These are phyloP conservation scores for Pterostichus madidus DNA, from an alignment of 2,888 invertebrate species.

Conservation along the genomic window DNA sequence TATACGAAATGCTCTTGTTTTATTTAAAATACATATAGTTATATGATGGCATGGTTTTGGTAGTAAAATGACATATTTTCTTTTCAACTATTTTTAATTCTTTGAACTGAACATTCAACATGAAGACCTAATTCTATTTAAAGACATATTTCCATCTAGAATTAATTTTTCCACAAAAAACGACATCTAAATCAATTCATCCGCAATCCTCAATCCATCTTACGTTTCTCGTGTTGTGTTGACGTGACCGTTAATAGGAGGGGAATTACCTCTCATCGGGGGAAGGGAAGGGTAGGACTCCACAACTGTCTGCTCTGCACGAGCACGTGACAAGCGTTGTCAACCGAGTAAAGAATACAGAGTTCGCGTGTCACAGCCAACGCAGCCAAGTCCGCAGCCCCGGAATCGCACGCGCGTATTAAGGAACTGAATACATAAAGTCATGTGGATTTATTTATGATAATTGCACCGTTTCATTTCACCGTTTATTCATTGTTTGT, in stretches of 20 bases:
- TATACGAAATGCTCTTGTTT: no score
- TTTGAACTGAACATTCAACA: no score
- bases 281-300: not conserved
- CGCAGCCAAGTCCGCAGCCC: not conserved
- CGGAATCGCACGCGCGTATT: constrained; percentile 10
- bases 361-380: constrained; percentile 23
- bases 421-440: constrained; percentile 40
- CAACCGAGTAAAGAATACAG: constrained; percentile 35
- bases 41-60: no score
- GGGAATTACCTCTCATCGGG: constrained; percentile 26
- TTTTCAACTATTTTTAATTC: no score
- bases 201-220: not conserved
- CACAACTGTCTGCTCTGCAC: no score
- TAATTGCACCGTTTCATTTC: constrained; percentile 42
- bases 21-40: no score
- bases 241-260: constrained; percentile 37
- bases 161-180: no score
- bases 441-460: constrained; percentile 54
- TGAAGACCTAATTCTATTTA: no score
- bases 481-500: constrained; percentile 17
- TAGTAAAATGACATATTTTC: no score
- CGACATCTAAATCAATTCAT: not conserved
- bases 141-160: no score
- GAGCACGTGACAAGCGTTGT: not conserved
- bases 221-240: not conserved